Evolutionary conservation across 1,140 invertebrate genomes (phyloP).

Genomic region (Atta texana): DNA sequence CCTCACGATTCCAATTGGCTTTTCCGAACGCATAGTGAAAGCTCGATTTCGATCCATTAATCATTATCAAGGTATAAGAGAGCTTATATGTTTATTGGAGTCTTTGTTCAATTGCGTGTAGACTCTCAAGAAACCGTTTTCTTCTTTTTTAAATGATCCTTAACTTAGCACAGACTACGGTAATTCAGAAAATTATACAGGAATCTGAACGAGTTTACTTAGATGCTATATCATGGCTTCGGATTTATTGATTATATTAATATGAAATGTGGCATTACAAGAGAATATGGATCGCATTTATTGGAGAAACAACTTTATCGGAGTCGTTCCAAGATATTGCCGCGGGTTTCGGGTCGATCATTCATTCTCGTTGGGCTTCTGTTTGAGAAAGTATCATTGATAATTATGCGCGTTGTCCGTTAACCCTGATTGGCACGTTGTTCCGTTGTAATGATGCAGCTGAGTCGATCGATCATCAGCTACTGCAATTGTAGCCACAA

Average conservation of each 20-base stretch:
- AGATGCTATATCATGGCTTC: neutral
- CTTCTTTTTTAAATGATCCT: neutral
- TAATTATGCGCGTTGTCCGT: constrained; percentile 65
- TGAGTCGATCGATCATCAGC: constrained; percentile 59
- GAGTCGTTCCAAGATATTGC: neutral
- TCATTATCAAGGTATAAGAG: neutral
- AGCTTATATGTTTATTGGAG: neutral
- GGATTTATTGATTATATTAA: neutral
- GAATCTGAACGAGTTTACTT: neutral
- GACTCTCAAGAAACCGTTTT: neutral
- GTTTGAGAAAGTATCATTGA: constrained; percentile 61
- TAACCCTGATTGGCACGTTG: constrained; percentile 69
- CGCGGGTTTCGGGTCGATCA: constrained; percentile 22
- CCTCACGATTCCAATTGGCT: constrained; percentile 22
- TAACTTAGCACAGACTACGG: neutral
- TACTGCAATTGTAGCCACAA: constrained; percentile 60
- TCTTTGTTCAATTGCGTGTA: neutral
- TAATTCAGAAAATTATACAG: neutral
- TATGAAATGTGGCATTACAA: neutral
- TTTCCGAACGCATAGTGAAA: constrained; percentile 44
- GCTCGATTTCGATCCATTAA: constrained; percentile 25
- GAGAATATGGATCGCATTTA: constrained; percentile 16
- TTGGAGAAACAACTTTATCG: neutral
- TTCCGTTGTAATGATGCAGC: constrained; percentile 67
- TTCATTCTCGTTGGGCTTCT: constrained; percentile 55